Evolutionary conservation across 2,113 vertebrate genomes (phyloP).

Genomic region (Podocnemis expansa): DNA sequence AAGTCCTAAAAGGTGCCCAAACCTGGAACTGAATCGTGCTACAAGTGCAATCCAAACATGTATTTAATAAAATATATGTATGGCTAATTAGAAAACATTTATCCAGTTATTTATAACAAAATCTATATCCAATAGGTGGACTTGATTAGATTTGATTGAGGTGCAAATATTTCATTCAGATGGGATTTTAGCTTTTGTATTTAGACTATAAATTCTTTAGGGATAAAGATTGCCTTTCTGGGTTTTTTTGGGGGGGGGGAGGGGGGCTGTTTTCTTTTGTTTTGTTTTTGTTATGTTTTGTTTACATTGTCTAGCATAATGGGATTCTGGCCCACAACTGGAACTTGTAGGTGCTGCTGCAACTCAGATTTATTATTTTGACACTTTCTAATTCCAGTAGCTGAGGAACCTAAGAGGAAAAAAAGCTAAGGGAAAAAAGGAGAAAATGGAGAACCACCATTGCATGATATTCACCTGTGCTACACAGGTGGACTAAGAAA

Average conservation of each 20-base stretch:
- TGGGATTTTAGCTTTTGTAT: background rate
- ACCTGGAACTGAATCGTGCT: background rate
- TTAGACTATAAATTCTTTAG: background rate
- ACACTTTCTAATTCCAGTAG: background rate
- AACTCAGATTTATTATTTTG: background rate
- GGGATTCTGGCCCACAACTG: background rate
- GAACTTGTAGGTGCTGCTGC: background rate
- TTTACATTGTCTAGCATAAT: background rate
- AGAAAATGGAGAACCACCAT: background rate
- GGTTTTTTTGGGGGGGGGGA: too few species aligned
- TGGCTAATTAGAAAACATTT: background rate
- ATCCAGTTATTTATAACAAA: background rate
- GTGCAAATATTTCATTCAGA: background rate
- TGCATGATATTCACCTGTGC: background rate
- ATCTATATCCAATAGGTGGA: background rate
- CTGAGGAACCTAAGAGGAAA: background rate
- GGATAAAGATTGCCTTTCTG: rapidly evolving
- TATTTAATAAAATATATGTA: background rate
- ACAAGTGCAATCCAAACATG: background rate
- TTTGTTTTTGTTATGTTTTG: background rate
- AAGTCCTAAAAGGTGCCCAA: background rate
- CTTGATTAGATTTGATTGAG: background rate
- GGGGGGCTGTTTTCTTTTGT: too few species aligned
- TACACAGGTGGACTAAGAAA: background rate
- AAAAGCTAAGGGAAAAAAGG: rapidly evolving